phyloP scores from a whole-genome alignment of 2,113 vertebrate species.

The Geococcyx californianus region DNA sequence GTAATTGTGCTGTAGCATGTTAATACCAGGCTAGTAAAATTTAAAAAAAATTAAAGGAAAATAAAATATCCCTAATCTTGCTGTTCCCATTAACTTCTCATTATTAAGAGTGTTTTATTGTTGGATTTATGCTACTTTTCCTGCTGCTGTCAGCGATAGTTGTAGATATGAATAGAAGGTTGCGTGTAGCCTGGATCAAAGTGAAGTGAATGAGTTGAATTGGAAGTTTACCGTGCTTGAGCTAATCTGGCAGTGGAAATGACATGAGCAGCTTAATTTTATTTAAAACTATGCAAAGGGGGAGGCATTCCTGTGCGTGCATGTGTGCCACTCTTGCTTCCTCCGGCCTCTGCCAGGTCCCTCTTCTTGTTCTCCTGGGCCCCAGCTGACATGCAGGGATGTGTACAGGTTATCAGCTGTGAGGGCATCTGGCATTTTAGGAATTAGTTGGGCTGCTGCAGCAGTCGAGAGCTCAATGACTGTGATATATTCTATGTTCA shows the following conservation, averaged over 20 bases:
- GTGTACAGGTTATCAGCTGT: not conserved
- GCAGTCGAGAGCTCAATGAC: not conserved
- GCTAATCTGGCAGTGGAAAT: conserved; percentile 8
- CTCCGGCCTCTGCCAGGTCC: not conserved
- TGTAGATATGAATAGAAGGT: not conserved
- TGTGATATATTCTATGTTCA: not conserved
- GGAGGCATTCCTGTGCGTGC: not conserved
- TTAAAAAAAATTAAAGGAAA: not conserved
- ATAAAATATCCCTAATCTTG: not conserved
- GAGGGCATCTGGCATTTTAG: not conserved
- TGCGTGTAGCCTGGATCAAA: not conserved
- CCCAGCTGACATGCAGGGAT: not conserved
- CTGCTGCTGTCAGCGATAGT: not conserved
- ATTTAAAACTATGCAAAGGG: not conserved
- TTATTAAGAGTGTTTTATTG: not conserved
- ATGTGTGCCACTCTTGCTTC: accelerated
- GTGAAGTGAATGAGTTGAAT: conserved; percentile 21
- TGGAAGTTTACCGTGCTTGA: not conserved
- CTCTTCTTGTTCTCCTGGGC: not conserved
- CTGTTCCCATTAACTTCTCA: not conserved
- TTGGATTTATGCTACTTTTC: not conserved
- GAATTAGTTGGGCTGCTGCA: not conserved
- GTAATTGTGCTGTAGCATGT: not conserved
- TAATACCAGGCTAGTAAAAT: not conserved
- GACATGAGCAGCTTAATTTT: not conserved